Conservation (phyloP, 2,888 invertebrate species). For the Nomada ferruginata region DNA sequence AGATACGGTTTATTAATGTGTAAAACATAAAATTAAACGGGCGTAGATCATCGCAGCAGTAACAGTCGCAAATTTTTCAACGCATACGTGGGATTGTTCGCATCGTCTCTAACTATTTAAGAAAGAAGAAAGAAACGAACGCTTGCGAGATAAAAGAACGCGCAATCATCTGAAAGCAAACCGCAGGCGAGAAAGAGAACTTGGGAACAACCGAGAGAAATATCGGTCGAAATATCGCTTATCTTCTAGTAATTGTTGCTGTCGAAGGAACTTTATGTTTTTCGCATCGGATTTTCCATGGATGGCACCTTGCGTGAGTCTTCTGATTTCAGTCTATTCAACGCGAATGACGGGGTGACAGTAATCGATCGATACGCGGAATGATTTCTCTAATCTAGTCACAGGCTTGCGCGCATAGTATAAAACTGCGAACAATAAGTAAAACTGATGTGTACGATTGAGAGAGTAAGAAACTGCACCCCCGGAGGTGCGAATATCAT, state of each 20-base stretch:
- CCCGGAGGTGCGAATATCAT: too few species aligned
- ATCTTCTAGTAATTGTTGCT: constrained; percentile 30
- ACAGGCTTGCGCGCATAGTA: constrained; percentile 14
- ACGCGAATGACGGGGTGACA: constrained; percentile 22
- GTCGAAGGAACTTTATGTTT: constrained; percentile 47
- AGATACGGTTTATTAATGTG: constrained; percentile 23
- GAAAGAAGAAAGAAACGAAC: neutral
- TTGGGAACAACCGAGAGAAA: neutral
- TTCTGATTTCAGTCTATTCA: constrained; percentile 48
- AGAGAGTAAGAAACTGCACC: constrained; percentile 2
- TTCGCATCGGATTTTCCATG: constrained; percentile 42
- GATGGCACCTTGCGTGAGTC: constrained; percentile 54
- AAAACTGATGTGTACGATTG: constrained; percentile 13
- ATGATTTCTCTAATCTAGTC: constrained; percentile 22
- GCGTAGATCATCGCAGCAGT: constrained; percentile 23
- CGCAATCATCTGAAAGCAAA: neutral
- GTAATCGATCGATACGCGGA: constrained; percentile 12
- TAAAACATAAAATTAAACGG: constrained; percentile 30
- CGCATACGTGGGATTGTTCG: neutral
- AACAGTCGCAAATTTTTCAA: constrained; percentile 14
- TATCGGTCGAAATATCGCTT: constrained; percentile 25
- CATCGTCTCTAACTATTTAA: neutral
- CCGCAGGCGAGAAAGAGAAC: neutral
- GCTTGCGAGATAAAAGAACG: constrained; percentile 1
- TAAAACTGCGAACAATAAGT: constrained; percentile 14